These are phyloP conservation scores for Scalopus aquaticus DNA, from an alignment of 2,113 vertebrate species.

Conservation along the genomic window DNA sequence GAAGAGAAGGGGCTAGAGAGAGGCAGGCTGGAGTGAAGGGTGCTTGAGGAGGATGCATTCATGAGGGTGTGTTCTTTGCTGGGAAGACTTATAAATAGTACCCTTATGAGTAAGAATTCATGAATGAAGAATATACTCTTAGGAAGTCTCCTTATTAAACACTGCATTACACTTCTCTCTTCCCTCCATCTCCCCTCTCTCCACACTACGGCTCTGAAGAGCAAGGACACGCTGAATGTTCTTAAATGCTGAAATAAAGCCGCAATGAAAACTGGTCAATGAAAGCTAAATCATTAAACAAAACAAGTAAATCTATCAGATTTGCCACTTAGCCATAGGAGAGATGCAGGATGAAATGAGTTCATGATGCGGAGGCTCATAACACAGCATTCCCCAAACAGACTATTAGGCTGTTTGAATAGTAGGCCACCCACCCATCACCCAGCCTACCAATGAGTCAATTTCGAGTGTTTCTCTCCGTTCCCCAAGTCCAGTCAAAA, in stretches of 20 bases:
- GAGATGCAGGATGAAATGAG: background rate
- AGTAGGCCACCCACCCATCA: background rate
- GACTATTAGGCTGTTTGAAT: fast-evolving
- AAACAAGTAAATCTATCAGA: background rate
- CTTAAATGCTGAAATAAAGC: background rate
- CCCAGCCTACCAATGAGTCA: background rate
- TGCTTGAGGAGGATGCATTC: no score
- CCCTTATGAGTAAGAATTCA: background rate
- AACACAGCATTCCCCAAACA: fast-evolving
- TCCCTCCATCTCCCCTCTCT: background rate
- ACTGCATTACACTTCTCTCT: background rate
- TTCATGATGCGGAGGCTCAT: fast-evolving
- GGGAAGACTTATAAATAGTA: background rate
- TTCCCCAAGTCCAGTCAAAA: background rate
- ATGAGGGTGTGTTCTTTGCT: background rate
- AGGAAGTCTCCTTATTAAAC: slow-evolving; percentile 18
- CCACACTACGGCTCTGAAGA: background rate
- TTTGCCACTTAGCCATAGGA: background rate
- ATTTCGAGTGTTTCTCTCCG: background rate
- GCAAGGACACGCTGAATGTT: fast-evolving
- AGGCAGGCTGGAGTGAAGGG: background rate
- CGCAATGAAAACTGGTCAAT: background rate
- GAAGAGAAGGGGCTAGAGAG: background rate
- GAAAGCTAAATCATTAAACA: background rate
- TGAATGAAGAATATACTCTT: background rate